Conservation (phyloP, 2,797 vertebrate genomes). For the Semaprochilodus insignis region DNA sequence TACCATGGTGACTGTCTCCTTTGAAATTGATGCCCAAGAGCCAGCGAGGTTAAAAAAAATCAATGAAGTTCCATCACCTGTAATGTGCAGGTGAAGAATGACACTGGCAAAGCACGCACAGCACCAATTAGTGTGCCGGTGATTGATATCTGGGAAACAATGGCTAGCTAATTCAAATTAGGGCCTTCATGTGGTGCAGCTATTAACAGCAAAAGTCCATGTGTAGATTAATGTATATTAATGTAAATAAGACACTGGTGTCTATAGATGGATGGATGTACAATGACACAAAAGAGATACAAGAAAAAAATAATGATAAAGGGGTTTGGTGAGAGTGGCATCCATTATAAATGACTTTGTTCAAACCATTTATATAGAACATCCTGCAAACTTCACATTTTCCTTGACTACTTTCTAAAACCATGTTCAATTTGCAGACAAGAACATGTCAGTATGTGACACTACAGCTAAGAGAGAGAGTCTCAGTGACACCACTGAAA, state of each 20-base stretch:
- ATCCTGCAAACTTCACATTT: not conserved
- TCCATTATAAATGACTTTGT: not conserved
- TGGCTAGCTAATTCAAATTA: slow-evolving; percentile 68
- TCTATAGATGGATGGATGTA: not conserved
- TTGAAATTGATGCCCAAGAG: slow-evolving; percentile 71
- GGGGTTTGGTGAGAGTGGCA: not conserved
- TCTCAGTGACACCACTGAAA: not conserved
- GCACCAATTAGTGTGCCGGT: slow-evolving; percentile 71
- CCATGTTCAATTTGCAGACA: not conserved
- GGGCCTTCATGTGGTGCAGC: slow-evolving; percentile 51
- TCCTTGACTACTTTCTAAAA: not conserved
- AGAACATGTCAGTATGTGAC: not conserved
- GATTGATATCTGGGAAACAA: slow-evolving; percentile 68
- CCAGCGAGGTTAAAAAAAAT: slow-evolving; percentile 70
- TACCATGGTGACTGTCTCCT: slow-evolving; percentile 68
- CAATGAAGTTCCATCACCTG: slow-evolving; percentile 76
- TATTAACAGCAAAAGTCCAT: slow-evolving; percentile 57
- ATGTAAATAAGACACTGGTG: not conserved
- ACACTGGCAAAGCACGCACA: slow-evolving; percentile 60
- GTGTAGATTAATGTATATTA: slow-evolving; percentile 21
- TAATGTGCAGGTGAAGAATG: slow-evolving; percentile 73
- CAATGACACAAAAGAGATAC: not conserved
- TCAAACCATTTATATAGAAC: not conserved
- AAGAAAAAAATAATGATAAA: not conserved
- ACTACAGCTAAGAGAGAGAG: not conserved